A percentile compares a stretch with the other conserved stretches of the same genome.
phyloP scores from a whole-genome alignment of 2,888 invertebrate species.

The Lasioglossum leucozonium region DNA sequence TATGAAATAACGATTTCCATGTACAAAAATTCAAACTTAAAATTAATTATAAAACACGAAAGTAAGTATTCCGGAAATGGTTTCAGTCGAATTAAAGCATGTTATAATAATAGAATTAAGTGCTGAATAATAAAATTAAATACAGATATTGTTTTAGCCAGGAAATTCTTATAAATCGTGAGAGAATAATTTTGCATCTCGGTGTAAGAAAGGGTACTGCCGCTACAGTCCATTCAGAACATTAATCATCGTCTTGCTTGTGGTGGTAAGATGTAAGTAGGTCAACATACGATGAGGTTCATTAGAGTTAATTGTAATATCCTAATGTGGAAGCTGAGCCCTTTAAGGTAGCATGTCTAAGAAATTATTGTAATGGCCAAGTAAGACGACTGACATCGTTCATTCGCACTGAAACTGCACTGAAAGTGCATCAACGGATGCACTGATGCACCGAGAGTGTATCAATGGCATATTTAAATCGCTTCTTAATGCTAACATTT shows the following conservation, averaged over 20 bases:
- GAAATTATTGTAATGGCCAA: background rate
- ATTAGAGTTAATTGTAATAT: constrained; percentile 66
- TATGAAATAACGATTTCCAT: background rate
- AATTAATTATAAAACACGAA: background rate
- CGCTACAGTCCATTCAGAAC: constrained; percentile 34
- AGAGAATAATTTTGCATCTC: constrained; percentile 11
- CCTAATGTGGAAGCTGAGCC: constrained; percentile 53
- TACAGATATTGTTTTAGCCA: background rate
- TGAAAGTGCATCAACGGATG: background rate
- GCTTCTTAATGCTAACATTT: background rate
- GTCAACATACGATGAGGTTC: constrained; percentile 60
- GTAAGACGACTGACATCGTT: background rate
- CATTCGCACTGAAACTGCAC: background rate
- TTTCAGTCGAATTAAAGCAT: background rate
- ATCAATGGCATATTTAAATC: background rate
- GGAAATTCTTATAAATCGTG: background rate
- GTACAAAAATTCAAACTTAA: background rate
- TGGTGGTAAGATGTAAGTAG: constrained; percentile 55
- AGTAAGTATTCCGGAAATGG: background rate
- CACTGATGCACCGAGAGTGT: background rate
- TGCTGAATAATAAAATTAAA: background rate
- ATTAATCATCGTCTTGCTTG: constrained; percentile 50
- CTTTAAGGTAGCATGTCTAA: constrained; percentile 46
- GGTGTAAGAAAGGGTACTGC: constrained; percentile 19
- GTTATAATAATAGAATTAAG: background rate